A percentile compares a stretch with the other conserved stretches of the same genome.
Evolutionary conservation across 2,888 invertebrate genomes (phyloP).

Genomic region (Hypomecis punctinalis): DNA sequence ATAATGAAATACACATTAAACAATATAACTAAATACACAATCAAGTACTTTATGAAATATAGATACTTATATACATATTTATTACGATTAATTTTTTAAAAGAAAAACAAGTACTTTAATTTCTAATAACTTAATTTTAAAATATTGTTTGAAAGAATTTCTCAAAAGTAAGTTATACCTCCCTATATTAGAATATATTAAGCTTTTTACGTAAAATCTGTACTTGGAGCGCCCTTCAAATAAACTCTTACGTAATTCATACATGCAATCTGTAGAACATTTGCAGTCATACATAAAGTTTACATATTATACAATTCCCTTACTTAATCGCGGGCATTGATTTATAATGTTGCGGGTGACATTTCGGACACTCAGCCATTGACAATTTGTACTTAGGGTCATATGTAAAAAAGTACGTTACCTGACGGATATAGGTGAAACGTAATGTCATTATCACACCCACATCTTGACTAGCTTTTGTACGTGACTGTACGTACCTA

Average conservation of each 20-base stretch:
- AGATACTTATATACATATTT: too few species aligned
- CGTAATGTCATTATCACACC: neutral
- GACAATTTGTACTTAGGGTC: constrained; percentile 5
- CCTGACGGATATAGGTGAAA: neutral
- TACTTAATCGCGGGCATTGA: constrained; percentile 30
- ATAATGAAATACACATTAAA: too few species aligned
- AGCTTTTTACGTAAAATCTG: constrained; percentile 50
- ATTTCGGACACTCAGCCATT: constrained; percentile 25
- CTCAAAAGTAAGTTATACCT: constrained; percentile 1
- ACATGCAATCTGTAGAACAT: constrained; percentile 45
- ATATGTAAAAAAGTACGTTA: constrained; percentile 14
- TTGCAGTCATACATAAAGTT: constrained; percentile 48
- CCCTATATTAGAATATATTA: constrained; percentile 21
- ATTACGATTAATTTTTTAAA: too few species aligned
- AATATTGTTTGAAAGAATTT: too few species aligned
- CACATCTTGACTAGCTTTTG: neutral
- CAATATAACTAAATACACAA: too few species aligned
- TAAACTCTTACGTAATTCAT: constrained; percentile 43
- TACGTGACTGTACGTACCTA: neutral
- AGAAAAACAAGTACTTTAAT: too few species aligned
- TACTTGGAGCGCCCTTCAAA: constrained; percentile 57
- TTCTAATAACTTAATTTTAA: too few species aligned
- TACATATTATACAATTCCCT: constrained; percentile 46
- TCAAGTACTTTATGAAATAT: too few species aligned
- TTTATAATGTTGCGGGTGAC: constrained; percentile 20